Evolutionary conservation across 2,113 vertebrate genomes (phyloP), one percentile per base, ranked within the genome.

Genomic region (Podarcis muralis): DNA sequence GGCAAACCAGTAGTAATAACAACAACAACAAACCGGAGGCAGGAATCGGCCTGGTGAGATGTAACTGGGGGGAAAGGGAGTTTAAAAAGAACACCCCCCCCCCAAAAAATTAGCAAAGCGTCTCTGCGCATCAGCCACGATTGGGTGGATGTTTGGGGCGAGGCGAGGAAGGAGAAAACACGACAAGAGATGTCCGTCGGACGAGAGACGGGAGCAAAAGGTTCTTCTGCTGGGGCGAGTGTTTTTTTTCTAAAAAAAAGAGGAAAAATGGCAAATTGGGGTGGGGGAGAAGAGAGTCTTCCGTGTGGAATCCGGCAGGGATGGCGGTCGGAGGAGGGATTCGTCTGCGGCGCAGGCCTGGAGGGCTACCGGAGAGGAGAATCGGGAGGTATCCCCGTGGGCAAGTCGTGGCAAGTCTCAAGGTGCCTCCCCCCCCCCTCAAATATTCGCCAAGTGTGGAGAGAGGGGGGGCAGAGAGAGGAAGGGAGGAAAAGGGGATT

Each of bases 371-470:
- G 9, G 9, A 48, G 48, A 48, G 48, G 48, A 48, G 48, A 48
- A 84, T 5, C 3, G 16, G 18, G 35, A 15, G 75, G 30, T 20
- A 11, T 37, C 98, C 97, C 97, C 98, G 98, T 92, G 92, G 93
- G 95, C 97, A 98, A 98, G 98, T 97, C 96, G 97, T 97, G 95
- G 96, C 95, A 96, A 97, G 97, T 97, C 97, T 97, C 97, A 97
- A 97, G 98, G 97, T 98, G 98, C 97, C 98, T 96, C 97, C 97
- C 22, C 12, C n/a, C 25, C 35, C 7, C 59, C 59, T 97, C 97
- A 96, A 97, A 97, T 97, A 98, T 89, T 93, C 94, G 94, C 90
- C 25, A 94, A 81, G 90, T 95, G 84, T 68, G 37, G 12, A 22
- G 16, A 22, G 27, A 25, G 6, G n/a, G 22, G 68, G 66, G 71